These are phyloP conservation scores for Leucophenga montana DNA, from an alignment of 2,888 invertebrate species.

Conservation along the genomic window DNA sequence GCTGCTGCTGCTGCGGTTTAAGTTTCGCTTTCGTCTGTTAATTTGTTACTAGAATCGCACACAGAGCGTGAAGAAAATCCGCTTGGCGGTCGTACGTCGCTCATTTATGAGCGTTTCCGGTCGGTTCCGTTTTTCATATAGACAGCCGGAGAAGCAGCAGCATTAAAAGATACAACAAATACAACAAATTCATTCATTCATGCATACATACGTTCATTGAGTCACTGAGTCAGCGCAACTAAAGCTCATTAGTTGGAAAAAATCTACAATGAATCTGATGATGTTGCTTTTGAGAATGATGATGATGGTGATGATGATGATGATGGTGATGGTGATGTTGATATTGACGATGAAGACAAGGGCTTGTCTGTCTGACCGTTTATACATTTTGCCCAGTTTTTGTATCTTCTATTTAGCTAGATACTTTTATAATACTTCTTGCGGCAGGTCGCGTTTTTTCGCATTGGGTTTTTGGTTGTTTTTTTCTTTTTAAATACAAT, in stretches of 20 bases:
- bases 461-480: slow-evolving; percentile 40
- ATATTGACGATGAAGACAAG: slow-evolving; percentile 24
- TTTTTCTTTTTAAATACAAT: slow-evolving; percentile 34
- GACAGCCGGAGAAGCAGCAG: neutral
- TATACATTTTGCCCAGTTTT: neutral
- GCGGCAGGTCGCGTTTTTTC: slow-evolving; percentile 56
- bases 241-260: too few relatives aligned
- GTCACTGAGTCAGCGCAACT: slow-evolving; percentile 48
- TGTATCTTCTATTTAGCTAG: neutral
- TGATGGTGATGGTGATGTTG: slow-evolving; percentile 22
- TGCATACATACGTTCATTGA: slow-evolving; percentile 35
- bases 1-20: neutral
- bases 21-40: slow-evolving; percentile 25
- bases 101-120: slow-evolving; percentile 66
- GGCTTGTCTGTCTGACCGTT: slow-evolving; percentile 23
- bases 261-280: slow-evolving; percentile 36
- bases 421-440: slow-evolving; percentile 43
- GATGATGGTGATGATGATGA: slow-evolving; percentile 3
- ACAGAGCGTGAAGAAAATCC: slow-evolving; percentile 60
- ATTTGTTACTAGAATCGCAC: slow-evolving; percentile 39
- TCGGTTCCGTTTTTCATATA: slow-evolving; percentile 44
- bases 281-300: slow-evolving; percentile 20
- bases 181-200: neutral
- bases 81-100: slow-evolving; percentile 34
- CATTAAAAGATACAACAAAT: neutral